Evolutionary conservation across 2,888 invertebrate species (phyloP).

Genomic region (Oscheius sp.): DNA sequence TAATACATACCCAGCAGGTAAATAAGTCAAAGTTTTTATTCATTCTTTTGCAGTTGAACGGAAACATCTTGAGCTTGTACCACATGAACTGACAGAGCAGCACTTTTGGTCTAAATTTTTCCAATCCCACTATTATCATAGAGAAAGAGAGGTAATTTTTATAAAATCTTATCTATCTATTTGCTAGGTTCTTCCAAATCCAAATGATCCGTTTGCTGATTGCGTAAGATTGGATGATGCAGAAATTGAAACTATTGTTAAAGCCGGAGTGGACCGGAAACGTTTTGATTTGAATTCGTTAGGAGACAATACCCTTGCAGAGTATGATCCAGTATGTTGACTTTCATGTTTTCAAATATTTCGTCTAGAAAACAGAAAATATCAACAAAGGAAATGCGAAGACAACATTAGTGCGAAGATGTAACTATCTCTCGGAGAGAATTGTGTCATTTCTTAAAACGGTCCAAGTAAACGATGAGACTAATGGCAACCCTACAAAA

Average conservation of each 20-base stretch:
- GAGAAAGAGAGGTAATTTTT: conserved; percentile 79
- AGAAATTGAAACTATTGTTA: conserved; percentile 47
- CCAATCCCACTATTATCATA: conserved; percentile 90
- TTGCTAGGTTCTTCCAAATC: conserved; percentile 53
- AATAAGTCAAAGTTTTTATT: neutral
- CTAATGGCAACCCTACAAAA: neutral
- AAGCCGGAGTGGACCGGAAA: conserved; percentile 43
- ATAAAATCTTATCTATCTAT: neutral
- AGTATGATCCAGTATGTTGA: conserved; percentile 38
- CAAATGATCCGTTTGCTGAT: conserved; percentile 94
- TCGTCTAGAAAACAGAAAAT: conserved; percentile 45
- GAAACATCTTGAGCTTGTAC: conserved; percentile 95
- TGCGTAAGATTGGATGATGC: conserved; percentile 95
- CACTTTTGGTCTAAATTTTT: conserved; percentile 99
- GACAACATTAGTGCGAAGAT: conserved; percentile 54
- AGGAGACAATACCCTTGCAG: conserved; percentile 40
- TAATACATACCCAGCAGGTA: conserved; percentile 92
- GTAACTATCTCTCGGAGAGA: conserved; percentile 67
- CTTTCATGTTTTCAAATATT: neutral
- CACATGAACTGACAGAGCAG: conserved; percentile 89
- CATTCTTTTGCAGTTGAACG: conserved; percentile 78
- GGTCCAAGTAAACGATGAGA: neutral
- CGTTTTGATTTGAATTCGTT: conserved; percentile 53
- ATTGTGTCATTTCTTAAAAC: conserved; percentile 40
- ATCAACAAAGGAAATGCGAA: conserved; percentile 30